These are phyloP conservation scores for Montipora foliosa DNA, from an alignment of 64 coral and sea anemone genomes.

Conservation along the genomic window DNA sequence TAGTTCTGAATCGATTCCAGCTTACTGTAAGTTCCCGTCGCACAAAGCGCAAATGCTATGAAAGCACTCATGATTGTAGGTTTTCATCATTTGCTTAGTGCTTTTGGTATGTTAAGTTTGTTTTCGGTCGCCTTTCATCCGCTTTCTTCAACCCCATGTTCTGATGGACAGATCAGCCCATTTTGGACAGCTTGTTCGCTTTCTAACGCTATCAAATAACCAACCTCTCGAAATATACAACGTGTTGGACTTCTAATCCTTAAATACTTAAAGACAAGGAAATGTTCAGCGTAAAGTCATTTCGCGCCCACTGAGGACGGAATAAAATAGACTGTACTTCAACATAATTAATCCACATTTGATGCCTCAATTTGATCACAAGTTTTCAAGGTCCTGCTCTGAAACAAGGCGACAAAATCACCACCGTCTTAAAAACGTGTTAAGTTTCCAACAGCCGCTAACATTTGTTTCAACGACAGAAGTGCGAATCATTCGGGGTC, in stretches of 20 bases:
- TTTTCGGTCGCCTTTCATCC: conserved; percentile 71
- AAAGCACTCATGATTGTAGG: not conserved
- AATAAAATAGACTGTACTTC: conserved; percentile 25
- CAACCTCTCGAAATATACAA: conserved; percentile 51
- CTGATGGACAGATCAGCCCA: conserved; percentile 71
- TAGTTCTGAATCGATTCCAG: not conserved
- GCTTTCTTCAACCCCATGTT: conserved; percentile 69
- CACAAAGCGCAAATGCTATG: not conserved
- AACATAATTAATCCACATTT: conserved; percentile 47
- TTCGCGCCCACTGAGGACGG: conserved; percentile 27
- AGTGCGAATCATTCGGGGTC: not conserved
- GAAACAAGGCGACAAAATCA: not conserved
- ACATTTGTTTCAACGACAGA: not conserved
- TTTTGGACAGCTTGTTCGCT: conserved; percentile 79
- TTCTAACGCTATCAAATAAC: conserved; percentile 83
- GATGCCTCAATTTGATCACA: not conserved
- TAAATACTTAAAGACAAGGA: conserved; percentile 31
- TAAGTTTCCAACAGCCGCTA: not conserved
- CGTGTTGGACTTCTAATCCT: conserved; percentile 51
- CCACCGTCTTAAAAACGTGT: not conserved
- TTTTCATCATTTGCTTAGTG: conserved; percentile 50
- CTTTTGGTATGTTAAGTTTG: conserved; percentile 88
- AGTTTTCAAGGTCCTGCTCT: not conserved
- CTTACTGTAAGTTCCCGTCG: not conserved
- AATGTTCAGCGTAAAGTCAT: conserved; percentile 38